A percentile compares a stretch with the other conserved stretches of the same genome.
Evolutionary conservation across 1,140 invertebrate species (phyloP).

Genomic region (Nephila pilipes): DNA sequence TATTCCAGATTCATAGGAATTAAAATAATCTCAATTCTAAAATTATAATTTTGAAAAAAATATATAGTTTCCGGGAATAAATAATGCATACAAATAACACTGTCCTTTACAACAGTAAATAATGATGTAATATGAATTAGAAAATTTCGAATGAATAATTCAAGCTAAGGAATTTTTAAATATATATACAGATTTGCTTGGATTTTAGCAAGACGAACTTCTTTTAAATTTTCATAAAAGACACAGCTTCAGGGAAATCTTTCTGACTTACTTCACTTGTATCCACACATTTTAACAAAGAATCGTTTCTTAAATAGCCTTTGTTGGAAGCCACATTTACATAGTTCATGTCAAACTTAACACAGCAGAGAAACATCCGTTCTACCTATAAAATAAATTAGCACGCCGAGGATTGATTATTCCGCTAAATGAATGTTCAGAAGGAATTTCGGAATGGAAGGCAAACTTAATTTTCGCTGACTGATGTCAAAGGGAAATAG

Average conservation of each 20-base stretch:
- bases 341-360: conserved; percentile 59
- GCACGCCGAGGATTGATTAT: conserved; percentile 63
- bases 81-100: no score
- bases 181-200: no score
- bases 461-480: conserved; percentile 71
- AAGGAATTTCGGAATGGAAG: conserved; percentile 31
- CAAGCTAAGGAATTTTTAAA: no score
- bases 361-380: conserved; percentile 37
- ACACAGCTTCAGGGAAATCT: neutral
- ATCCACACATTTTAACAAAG: neutral
- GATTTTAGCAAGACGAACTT: no score
- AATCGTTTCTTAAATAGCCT: conserved; percentile 50
- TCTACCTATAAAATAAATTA: conserved; percentile 67
- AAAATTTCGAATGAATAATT: no score
- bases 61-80: no score
- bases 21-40: no score
- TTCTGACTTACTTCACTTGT: neutral
- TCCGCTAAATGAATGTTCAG: conserved; percentile 67
- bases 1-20: no score
- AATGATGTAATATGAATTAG: no score
- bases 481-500: conserved; percentile 64
- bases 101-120: no score
- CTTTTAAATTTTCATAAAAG: no score
- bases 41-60: no score
- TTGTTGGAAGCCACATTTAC: conserved; percentile 45